A percentile compares a stretch with the other conserved stretches of the same genome.
These are phyloP conservation scores for Proisotoma minuta DNA, from an alignment of 2,888 invertebrate species.

Conservation along the genomic window DNA sequence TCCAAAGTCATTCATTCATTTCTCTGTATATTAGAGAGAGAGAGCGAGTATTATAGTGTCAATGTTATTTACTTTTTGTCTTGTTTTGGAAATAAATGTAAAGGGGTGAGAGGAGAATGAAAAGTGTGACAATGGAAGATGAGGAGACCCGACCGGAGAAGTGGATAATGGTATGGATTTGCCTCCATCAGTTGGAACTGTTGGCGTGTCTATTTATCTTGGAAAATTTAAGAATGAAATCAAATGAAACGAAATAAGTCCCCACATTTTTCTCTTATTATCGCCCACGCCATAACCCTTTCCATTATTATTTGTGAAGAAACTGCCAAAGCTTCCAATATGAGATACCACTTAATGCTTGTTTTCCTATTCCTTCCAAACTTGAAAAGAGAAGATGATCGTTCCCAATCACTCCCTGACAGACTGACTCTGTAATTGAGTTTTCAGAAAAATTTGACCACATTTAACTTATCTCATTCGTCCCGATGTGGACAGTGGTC, in stretches of 20 bases:
- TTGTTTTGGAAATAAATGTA: not conserved
- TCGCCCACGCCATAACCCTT: constrained; percentile 26
- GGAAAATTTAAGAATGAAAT: constrained; percentile 19
- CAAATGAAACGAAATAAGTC: constrained; percentile 44
- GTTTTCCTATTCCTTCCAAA: too few species aligned
- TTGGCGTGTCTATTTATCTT: not conserved
- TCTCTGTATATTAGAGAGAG: not conserved
- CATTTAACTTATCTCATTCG: not conserved
- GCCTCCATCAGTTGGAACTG: constrained; percentile 3
- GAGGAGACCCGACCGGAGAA: constrained; percentile 2
- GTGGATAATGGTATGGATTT: not conserved
- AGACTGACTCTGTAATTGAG: constrained; percentile 16
- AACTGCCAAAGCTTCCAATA: too few species aligned
- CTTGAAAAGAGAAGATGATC: too few species aligned
- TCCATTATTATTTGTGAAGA: too few species aligned
- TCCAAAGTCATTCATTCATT: not conserved
- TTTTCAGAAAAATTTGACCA: not conserved
- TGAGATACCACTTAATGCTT: too few species aligned
- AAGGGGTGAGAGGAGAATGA: constrained; percentile 1
- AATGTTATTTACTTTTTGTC: not conserved
- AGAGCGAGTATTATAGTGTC: not conserved
- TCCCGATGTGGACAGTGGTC: not conserved
- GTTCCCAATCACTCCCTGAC: constrained; percentile 6
- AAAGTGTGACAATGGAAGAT: constrained; percentile 4
- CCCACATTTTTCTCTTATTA: constrained; percentile 37